phyloP scores from a whole-genome alignment of 2,113 vertebrate species.

The Notothenia coriiceps region DNA sequence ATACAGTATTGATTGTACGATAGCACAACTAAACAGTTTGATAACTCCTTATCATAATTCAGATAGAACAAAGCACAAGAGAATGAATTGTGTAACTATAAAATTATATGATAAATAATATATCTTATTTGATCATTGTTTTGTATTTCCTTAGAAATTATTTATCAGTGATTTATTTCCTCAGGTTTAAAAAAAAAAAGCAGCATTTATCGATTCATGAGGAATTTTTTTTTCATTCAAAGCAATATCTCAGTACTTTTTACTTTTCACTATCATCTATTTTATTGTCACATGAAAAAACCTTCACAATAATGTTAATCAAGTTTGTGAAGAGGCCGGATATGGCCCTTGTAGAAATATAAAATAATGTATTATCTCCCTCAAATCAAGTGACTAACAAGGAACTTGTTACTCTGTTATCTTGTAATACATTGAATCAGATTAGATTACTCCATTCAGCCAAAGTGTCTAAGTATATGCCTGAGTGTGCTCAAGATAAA shows the following conservation, averaged over 20 bases:
- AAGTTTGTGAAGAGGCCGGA: constrained; percentile 9
- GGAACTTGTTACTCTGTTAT: constrained; percentile 43
- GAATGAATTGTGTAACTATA: too few relatives aligned
- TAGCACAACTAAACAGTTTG: too few relatives aligned
- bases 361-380: constrained; percentile 19
- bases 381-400: constrained; percentile 53
- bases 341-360: constrained; percentile 30
- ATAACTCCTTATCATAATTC: too few relatives aligned
- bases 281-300: not conserved
- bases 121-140: too few relatives aligned
- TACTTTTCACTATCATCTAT: constrained; percentile 31
- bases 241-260: constrained; percentile 5
- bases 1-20: too few relatives aligned
- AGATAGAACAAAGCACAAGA: too few relatives aligned
- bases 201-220: constrained; percentile 9
- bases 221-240: constrained; percentile 6
- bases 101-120: not conserved
- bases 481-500: constrained; percentile 45
- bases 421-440: constrained; percentile 52
- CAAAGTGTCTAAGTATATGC: constrained; percentile 51
- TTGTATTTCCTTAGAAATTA: not conserved
- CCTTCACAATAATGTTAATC: not conserved
- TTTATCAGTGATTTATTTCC: constrained; percentile 18
- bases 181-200: constrained; percentile 20
- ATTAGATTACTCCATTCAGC: constrained; percentile 50